Base-by-base conservation (phyloP, 2,888 invertebrate genomes). In the Scotopteryx bipunctaria region DNA sequence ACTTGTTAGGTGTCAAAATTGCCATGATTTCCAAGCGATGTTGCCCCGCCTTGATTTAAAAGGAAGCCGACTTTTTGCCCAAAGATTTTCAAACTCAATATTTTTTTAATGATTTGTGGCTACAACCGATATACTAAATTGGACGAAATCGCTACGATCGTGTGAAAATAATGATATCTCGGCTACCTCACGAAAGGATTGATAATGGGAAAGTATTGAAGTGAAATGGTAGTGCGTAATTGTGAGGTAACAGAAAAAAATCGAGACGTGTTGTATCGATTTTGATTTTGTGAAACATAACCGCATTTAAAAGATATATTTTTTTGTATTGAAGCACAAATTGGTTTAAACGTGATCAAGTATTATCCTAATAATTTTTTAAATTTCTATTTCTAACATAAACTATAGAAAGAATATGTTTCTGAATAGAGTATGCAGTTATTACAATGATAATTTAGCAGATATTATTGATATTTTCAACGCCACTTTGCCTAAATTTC, bases 1-100 rank as follows among this genome's bases (percentile, higher is more conserved):
- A 86, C 88, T 85, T 71, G 77, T 83, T 80, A 89, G 89, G 89
- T 90, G 89, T 90, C 78, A 89, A 90, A 87, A 90, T 90, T 90
- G 88, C 89, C 89, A 81, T 89, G 87, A 90, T 89, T 86, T 78
- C 69, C 75, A 78, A 78, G 74, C 69, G 73, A 68, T 71, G 70
- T 71, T 43, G 77, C 80, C 83, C 77, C 89, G 84, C 88, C 86
- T 76, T 67, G 67, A 52, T 67, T 72, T 80, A 81, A 83, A 46
- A 83, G 76, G 75, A 79, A 78, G 82, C 86, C 85, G 87, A 81
- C 86, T 85, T 89, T 89, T 89, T 87, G 81, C 81, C 73, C 75
- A 65, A 82, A 85, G 81, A 76, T 69, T 73, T 78, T 66, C 50
- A 63, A 83, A 81, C 70, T 78, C 77, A 74, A 82, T 58, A 57